Evolutionary conservation across 2,797 vertebrate species (phyloP).

Genomic region (Poecile montanus): DNA sequence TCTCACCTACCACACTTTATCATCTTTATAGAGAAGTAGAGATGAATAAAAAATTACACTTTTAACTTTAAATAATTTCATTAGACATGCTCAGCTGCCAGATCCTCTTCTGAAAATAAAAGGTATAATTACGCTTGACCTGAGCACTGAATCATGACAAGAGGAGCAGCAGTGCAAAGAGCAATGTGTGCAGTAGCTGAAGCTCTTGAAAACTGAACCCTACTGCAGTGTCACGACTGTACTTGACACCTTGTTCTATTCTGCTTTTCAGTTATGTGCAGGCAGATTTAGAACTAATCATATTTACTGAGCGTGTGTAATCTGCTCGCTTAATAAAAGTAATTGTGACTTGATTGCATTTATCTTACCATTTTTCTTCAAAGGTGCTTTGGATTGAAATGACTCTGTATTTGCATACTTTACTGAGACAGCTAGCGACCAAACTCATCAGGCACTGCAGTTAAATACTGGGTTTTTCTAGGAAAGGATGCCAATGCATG

Average conservation of each 20-base stretch:
- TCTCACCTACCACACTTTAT: neutral
- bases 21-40: neutral
- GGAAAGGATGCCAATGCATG: constrained; percentile 58
- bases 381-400: constrained; percentile 64
- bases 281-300: constrained; percentile 25
- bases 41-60: constrained; percentile 33
- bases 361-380: constrained; percentile 65
- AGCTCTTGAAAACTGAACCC: neutral
- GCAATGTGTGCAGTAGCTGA: neutral
- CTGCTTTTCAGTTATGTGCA: neutral
- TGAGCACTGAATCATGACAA: neutral
- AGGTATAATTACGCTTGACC: constrained; percentile 16
- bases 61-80: constrained; percentile 14
- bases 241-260: neutral
- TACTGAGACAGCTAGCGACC: constrained; percentile 64
- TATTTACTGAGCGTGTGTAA: neutral
- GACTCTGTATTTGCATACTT: constrained; percentile 60
- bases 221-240: neutral
- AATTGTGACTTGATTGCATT: constrained; percentile 52
- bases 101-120: neutral
- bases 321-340: constrained; percentile 20
- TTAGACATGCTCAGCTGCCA: neutral
- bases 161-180: neutral
- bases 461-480: constrained; percentile 67
- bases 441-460: constrained; percentile 59